Percentiles rank a stretch among this genome's conserved stretches.
Conservation (phyloP, 2,888 invertebrate genomes). For the Micoletzkya japonica region DNA sequence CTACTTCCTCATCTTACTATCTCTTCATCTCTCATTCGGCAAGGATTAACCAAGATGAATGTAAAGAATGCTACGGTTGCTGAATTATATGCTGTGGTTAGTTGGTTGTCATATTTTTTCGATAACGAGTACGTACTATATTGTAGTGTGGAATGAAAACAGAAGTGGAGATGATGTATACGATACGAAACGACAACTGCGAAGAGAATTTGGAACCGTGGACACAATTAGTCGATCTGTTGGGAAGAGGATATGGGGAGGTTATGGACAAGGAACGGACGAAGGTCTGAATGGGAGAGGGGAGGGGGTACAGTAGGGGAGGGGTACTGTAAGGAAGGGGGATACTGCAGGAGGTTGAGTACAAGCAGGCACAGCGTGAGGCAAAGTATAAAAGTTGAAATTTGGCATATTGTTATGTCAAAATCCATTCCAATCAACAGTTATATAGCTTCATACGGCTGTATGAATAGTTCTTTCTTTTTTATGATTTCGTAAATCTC, state of each 20-base stretch:
- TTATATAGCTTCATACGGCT: too few relatives aligned
- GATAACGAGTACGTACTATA: too few relatives aligned
- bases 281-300: neutral
- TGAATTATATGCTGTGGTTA: conserved; percentile 49
- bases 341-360: too few relatives aligned
- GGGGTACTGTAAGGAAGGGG: neutral
- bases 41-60: conserved; percentile 39
- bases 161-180: neutral
- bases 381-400: too few relatives aligned
- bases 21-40: conserved; percentile 32
- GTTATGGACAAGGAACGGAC: conserved; percentile 24
- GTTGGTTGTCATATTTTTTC: conserved; percentile 4
- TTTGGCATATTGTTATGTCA: too few relatives aligned
- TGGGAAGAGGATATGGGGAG: conserved; percentile 44
- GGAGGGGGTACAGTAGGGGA: neutral
- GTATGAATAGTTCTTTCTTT: too few relatives aligned
- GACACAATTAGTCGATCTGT: conserved; percentile 36
- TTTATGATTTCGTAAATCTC: too few relatives aligned
- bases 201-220: conserved; percentile 35
- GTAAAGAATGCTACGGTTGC: conserved; percentile 41
- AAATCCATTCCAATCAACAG: too few relatives aligned
- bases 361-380: too few relatives aligned
- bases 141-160: conserved; percentile 8
- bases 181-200: neutral
- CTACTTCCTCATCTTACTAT: conserved; percentile 33